These are phyloP conservation scores for Hypomecis atomaria DNA, from an alignment of 2,888 invertebrate genomes.

Conservation along the genomic window DNA sequence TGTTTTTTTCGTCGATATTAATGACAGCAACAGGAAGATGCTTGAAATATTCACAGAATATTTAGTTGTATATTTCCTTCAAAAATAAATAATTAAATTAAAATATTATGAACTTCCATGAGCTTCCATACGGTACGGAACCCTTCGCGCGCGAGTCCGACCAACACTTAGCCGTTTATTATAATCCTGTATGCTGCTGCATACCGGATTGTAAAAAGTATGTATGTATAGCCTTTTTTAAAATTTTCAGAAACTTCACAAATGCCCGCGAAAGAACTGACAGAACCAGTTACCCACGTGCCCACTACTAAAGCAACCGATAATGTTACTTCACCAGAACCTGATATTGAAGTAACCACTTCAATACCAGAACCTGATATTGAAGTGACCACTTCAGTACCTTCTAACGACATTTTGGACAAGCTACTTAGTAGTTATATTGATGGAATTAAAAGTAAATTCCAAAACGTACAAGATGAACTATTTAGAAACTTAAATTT, in stretches of 20 bases:
- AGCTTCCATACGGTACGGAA: no score
- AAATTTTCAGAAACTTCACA: background rate
- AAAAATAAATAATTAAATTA: no score
- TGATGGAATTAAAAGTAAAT: constrained; percentile 32
- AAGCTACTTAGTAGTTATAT: constrained; percentile 43
- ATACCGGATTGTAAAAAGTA: no score
- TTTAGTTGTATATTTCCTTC: no score
- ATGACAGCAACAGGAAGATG: no score
- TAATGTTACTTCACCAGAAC: background rate
- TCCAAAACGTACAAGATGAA: constrained; percentile 27
- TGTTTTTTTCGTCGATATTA: no score
- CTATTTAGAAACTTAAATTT: constrained; percentile 46
- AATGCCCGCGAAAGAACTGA: background rate
- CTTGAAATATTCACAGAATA: no score
- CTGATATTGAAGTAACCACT: background rate
- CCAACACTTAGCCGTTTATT: no score
- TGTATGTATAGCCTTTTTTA: background rate
- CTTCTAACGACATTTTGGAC: constrained; percentile 39
- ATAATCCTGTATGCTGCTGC: no score
- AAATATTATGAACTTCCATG: no score
- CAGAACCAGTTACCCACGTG: background rate
- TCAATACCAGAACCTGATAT: background rate
- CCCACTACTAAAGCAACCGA: background rate
- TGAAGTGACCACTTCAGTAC: background rate
- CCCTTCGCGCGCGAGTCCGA: no score